These are phyloP conservation scores for Electrophaes corylata DNA, from an alignment of 2,888 invertebrate genomes.

Conservation along the genomic window DNA sequence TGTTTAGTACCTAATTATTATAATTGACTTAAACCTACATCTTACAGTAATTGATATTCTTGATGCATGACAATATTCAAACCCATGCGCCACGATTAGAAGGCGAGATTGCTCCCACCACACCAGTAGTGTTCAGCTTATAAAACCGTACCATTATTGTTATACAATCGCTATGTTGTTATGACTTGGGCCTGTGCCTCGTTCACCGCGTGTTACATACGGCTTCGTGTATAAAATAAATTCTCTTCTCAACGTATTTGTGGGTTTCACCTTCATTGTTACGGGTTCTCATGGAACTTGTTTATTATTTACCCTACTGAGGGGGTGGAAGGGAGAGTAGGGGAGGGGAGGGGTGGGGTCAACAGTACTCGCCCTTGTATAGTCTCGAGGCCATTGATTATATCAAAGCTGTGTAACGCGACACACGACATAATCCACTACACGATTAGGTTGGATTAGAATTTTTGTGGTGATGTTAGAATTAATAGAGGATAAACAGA, in stretches of 20 bases:
- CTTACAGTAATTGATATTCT: too few species aligned
- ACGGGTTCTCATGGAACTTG: slow-evolving; percentile 27
- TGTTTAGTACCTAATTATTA: too few species aligned
- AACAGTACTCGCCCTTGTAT: slow-evolving; percentile 10
- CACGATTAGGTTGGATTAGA: neutral
- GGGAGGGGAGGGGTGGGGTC: neutral
- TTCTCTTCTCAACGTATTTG: slow-evolving; percentile 30
- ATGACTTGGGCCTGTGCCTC: slow-evolving; percentile 1
- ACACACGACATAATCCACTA: slow-evolving; percentile 4
- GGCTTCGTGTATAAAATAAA: slow-evolving; percentile 30
- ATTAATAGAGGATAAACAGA: neutral
- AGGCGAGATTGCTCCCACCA: too few species aligned
- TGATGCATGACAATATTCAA: too few species aligned
- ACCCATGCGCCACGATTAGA: too few species aligned
- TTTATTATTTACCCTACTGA: slow-evolving; percentile 19
- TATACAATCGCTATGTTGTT: slow-evolving; percentile 3
- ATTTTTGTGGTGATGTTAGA: neutral
- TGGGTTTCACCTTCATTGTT: slow-evolving; percentile 29
- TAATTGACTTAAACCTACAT: too few species aligned
- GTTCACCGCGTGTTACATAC: slow-evolving; percentile 25
- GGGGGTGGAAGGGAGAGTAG: neutral
- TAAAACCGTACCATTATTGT: neutral
- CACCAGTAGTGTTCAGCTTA: too few species aligned
- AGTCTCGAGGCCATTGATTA: slow-evolving; percentile 16
- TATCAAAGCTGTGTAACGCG: slow-evolving; percentile 15